Evolutionary conservation across 2,888 invertebrate genomes (phyloP).

Genomic region (Plebejus melissa): DNA sequence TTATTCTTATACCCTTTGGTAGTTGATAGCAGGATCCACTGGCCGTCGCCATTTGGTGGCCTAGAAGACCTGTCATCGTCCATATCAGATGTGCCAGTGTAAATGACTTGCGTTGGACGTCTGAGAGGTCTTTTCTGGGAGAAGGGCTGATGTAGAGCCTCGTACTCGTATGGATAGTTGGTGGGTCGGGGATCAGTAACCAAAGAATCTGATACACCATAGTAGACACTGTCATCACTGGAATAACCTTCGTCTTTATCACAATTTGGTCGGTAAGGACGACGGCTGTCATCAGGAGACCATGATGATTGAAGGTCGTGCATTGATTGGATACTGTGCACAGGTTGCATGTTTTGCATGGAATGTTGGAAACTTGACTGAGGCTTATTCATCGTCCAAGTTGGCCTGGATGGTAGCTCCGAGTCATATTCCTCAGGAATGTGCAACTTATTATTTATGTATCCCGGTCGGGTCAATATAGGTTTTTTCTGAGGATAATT

Average conservation of each 20-base stretch:
- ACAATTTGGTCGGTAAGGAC: slow-evolving; percentile 67
- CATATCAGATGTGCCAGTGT: slow-evolving; percentile 63
- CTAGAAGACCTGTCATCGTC: slow-evolving; percentile 76
- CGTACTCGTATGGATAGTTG: slow-evolving; percentile 71
- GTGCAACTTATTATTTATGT: slow-evolving; percentile 64
- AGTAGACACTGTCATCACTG: slow-evolving; percentile 57
- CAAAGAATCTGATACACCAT: slow-evolving; percentile 64
- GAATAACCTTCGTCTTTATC: slow-evolving; percentile 57
- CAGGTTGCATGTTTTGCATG: slow-evolving; percentile 21
- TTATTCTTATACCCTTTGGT: slow-evolving; percentile 85
- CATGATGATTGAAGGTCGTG: slow-evolving; percentile 55
- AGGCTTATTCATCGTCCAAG: slow-evolving; percentile 55
- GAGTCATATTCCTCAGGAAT: slow-evolving; percentile 55
- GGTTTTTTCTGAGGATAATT: slow-evolving; percentile 62
- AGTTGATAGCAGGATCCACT: slow-evolving; percentile 87
- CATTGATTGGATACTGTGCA: slow-evolving; percentile 41
- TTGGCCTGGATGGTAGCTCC: slow-evolving; percentile 64
- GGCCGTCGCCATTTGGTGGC: slow-evolving; percentile 84
- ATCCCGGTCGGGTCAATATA: slow-evolving; percentile 55
- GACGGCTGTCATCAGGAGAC: slow-evolving; percentile 65
- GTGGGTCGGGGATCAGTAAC: slow-evolving; percentile 72
- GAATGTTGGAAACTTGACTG: slow-evolving; percentile 37
- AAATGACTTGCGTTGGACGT: slow-evolving; percentile 70
- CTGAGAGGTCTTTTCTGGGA: slow-evolving; percentile 58
- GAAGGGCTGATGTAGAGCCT: slow-evolving; percentile 61